Evolutionary conservation across 2,888 invertebrate species (phyloP).

Genomic region (Quadriops clusia): DNA sequence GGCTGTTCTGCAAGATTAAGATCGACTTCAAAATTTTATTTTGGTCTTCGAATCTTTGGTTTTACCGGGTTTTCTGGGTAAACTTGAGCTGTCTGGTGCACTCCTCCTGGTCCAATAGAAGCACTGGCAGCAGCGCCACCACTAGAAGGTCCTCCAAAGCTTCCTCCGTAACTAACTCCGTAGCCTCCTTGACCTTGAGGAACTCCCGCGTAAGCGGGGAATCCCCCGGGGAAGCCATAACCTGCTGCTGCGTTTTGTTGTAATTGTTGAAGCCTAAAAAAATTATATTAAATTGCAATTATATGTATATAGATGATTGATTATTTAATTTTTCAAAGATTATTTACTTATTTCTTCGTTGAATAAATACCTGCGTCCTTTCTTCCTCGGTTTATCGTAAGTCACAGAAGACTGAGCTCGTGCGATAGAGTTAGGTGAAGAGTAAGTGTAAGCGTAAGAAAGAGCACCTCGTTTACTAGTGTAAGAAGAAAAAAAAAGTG

Average conservation of each 20-base stretch:
- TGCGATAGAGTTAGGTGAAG: too few species aligned
- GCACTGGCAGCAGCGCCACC: conserved; percentile 43
- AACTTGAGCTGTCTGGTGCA: conserved; percentile 46
- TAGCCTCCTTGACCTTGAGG: conserved; percentile 8
- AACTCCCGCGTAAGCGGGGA: conserved; percentile 11
- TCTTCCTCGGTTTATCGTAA: too few species aligned
- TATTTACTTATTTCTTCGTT: too few species aligned
- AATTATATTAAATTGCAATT: too few species aligned
- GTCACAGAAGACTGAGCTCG: too few species aligned
- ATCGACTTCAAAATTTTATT: too few species aligned
- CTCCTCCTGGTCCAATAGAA: conserved; percentile 41
- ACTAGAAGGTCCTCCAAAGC: conserved; percentile 11
- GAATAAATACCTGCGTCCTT: too few species aligned
- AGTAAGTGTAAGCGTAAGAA: too few species aligned
- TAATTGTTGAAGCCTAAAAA: conserved; percentile 10
- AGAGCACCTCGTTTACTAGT: too few species aligned
- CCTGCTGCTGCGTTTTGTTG: conserved; percentile 11
- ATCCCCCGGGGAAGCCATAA: conserved; percentile 15
- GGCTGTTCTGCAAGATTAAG: conserved; percentile 34
- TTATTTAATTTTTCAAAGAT: too few species aligned
- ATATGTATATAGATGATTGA: too few species aligned
- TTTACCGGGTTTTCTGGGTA: conserved; percentile 51
- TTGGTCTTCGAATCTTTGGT: not conserved
- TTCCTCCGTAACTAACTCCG: conserved; percentile 8
- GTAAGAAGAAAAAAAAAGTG: too few species aligned